Conservation (phyloP, 2,888 invertebrate genomes). For the Temnothorax ravouxi region DNA sequence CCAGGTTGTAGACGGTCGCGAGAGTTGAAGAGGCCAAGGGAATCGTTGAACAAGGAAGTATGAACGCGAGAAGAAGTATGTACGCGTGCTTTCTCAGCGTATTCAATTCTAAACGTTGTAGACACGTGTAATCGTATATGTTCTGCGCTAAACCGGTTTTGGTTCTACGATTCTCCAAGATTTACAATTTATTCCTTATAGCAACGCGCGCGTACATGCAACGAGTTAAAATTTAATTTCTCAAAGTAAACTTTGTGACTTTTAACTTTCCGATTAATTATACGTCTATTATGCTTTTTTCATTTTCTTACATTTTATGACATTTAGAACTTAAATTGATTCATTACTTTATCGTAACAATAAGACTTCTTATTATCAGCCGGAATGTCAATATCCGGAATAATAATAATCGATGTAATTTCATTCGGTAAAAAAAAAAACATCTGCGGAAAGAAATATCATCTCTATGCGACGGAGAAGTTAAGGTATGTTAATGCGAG, state of each 20-base stretch:
- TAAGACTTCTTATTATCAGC: not conserved
- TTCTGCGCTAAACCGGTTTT: slow-evolving; percentile 29
- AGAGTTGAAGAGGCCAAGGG: slow-evolving; percentile 3
- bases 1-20: not conserved
- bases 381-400: not conserved
- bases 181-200: slow-evolving; percentile 11
- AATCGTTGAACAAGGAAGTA: slow-evolving; percentile 31
- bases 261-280: not conserved
- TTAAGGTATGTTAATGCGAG: slow-evolving; percentile 80
- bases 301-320: not conserved
- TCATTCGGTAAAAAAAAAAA: slow-evolving; percentile 47
- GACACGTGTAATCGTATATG: slow-evolving; percentile 35
- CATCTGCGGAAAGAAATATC: slow-evolving; percentile 59
- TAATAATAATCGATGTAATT: slow-evolving; percentile 44
- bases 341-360: not conserved
- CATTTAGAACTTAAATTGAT: not conserved
- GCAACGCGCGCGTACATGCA: not conserved
- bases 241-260: not conserved
- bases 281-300: not conserved
- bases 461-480: slow-evolving; percentile 65
- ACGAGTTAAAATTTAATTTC: slow-evolving; percentile 11
- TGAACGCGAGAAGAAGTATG: slow-evolving; percentile 32
- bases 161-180: not conserved
- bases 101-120: slow-evolving; percentile 33
- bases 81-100: slow-evolving; percentile 39